Base-by-base conservation (phyloP, 2,113 vertebrate species). In the Pampusana beccarii region DNA sequence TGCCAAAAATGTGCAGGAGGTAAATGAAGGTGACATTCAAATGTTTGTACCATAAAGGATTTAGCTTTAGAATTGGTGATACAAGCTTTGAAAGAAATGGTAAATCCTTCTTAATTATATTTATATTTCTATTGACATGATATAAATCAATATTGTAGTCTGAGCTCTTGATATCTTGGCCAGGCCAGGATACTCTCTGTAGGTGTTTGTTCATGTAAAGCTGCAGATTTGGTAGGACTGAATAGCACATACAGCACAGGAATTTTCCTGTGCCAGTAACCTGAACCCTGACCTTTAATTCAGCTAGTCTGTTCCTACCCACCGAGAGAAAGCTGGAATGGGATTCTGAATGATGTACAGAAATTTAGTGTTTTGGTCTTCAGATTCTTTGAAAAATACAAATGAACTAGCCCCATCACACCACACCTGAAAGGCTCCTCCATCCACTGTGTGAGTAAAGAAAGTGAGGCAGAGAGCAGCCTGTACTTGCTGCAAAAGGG, bases 401-500 rank as follows among this genome's bases (percentile, higher is more conserved):
- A 54, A 60, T 21, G 6, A 51, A 81, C 20, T 21, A 31, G 31
- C 4, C 20, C 38, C 9, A 74, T 53, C 31, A 7, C 16, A 66
- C 16, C 29, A 29, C 0, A 20, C 16, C 33, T 9, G 31, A 25
- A 53, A 74, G 66, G 7, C n/a, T 51, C 16, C 53, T 58, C 1
- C 2, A 4, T 72, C 20, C 42, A 46, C 54, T 69, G 58, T 7
- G 38, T 0, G 0, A 24, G 51, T 2, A 51, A 29, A n/a, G 69
- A 16, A 25, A n/a, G n/a, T 1, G 80, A 74, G 38, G 70, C 53
- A 64, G 81, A 36, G 83, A 81, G 44, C 53, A 42, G 61, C 33
- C 65, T 0, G 0, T 25, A 13, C 2, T 3, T 0, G 1, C 78
- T 56, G 70, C 42, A 5, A 10, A 7, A 8, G 18, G 57, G 15